Evolutionary conservation across 2,888 invertebrate genomes (phyloP).

Genomic region (Aphodius sticticus): DNA sequence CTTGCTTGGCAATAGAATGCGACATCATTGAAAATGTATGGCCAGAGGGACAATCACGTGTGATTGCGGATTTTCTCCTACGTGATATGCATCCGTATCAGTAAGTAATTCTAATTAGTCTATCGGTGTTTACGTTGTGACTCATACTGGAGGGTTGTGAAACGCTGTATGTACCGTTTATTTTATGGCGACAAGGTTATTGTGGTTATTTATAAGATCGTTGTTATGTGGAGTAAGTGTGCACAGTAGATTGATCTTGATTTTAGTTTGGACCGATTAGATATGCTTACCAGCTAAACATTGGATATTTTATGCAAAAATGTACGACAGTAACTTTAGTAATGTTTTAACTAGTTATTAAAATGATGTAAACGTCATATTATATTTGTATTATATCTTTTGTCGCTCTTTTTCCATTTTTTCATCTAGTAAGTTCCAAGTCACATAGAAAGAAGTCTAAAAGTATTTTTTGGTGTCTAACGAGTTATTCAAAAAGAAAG

Average conservation of each 20-base stretch:
- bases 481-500: too few species aligned
- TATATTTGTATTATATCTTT: too few species aligned
- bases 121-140: not conserved
- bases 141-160: not conserved
- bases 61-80: conserved; percentile 4
- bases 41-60: not conserved
- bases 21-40: not conserved
- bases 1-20: not conserved
- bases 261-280: not conserved
- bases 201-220: not conserved
- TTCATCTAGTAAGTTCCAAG: too few species aligned
- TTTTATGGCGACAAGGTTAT: not conserved
- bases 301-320: too few species aligned
- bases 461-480: too few species aligned
- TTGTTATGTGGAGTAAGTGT: not conserved
- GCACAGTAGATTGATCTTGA: not conserved
- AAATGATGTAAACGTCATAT: too few species aligned
- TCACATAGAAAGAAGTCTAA: too few species aligned
- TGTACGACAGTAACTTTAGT: too few species aligned
- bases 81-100: not conserved
- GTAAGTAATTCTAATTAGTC: not conserved
- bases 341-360: too few species aligned
- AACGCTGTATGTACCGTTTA: not conserved
- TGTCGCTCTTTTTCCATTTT: too few species aligned
- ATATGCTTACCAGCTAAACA: too few species aligned